Evolutionary conservation across 2,888 invertebrate species (phyloP).

Genomic region (Tetramorium bicarinatum): DNA sequence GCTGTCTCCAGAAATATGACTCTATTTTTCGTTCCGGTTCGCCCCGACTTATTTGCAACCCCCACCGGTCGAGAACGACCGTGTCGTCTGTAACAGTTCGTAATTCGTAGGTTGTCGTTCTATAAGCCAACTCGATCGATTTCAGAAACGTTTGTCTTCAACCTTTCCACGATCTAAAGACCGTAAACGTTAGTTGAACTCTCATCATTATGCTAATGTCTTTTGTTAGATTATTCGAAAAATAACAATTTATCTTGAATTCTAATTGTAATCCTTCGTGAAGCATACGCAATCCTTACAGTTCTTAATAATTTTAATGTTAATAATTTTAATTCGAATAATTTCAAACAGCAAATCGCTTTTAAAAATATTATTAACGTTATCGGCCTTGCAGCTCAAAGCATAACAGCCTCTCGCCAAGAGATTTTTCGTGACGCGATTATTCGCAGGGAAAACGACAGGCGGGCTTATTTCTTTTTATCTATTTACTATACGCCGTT

Average conservation of each 20-base stretch:
- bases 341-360: not conserved
- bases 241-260: not conserved
- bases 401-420: not conserved
- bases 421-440: constrained; percentile 14
- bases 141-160: constrained; percentile 11
- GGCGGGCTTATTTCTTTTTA: constrained; percentile 1
- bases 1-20: constrained; percentile 80
- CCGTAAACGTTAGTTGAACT: constrained; percentile 4
- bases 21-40: constrained; percentile 78
- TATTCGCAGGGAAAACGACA: constrained; percentile 14
- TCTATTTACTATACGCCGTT: constrained; percentile 35
- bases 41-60: constrained; percentile 78
- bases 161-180: not conserved
- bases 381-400: not conserved
- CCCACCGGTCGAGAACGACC: constrained; percentile 65
- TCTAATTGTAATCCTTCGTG: not conserved
- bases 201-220: not conserved
- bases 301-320: not conserved
- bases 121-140: constrained; percentile 10
- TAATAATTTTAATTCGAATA: not conserved
- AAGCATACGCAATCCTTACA: not conserved
- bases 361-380: not conserved
- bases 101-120: constrained; percentile 5
- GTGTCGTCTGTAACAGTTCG: constrained; percentile 36
- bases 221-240: not conserved